phyloP scores from a whole-genome alignment of 2,888 invertebrate genomes.

The Eristalinus sepulchralis region DNA sequence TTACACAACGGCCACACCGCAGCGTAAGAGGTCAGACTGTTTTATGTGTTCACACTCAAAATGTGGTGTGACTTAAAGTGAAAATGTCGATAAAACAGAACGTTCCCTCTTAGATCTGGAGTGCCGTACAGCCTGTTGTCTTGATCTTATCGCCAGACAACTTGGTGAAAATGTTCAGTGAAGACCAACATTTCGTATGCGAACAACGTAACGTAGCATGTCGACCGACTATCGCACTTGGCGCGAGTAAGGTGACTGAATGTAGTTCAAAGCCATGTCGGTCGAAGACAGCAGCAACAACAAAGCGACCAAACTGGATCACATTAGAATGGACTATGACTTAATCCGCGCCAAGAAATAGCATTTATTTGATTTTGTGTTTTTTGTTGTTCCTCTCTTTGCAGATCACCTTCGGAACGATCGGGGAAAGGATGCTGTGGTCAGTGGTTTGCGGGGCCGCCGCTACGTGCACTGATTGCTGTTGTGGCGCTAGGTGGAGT shows the following conservation, averaged over 20 bases:
- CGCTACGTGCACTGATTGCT: conserved; percentile 80
- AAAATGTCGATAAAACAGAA: neutral
- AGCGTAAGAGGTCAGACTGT: neutral
- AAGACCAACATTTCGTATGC: conserved; percentile 35
- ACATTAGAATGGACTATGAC: conserved; percentile 44
- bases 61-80: neutral
- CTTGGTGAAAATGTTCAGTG: neutral
- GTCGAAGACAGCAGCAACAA: conserved; percentile 21
- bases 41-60: neutral
- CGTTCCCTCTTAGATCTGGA: neutral
- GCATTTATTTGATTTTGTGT: conserved; percentile 25
- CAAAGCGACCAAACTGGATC: conserved; percentile 26
- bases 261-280: conserved; percentile 68
- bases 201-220: conserved; percentile 29
- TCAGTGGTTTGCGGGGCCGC: conserved; percentile 81
- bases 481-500: conserved; percentile 81
- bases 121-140: neutral
- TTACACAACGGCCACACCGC: neutral
- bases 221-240: neutral
- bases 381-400: conserved; percentile 64
- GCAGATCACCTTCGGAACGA: conserved; percentile 81
- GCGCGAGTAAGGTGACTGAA: conserved; percentile 38
- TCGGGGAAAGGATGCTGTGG: conserved; percentile 81
- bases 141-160: neutral
- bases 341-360: conserved; percentile 21